phyloP scores from a whole-genome alignment of 2,113 vertebrate genomes.

The Donacobius atricapilla region DNA sequence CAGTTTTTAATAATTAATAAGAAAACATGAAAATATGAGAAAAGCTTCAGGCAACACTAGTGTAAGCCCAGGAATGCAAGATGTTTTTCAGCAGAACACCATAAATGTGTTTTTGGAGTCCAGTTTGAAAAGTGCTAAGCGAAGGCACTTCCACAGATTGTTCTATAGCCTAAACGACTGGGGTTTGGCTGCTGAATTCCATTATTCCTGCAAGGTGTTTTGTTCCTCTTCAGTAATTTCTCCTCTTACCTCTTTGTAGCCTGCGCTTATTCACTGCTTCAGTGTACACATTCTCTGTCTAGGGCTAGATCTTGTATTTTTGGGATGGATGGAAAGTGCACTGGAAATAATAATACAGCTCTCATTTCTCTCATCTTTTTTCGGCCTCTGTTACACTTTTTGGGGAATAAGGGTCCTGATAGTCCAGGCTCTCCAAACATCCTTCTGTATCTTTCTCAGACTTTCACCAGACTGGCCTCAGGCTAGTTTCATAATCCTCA shows the following conservation, averaged over 20 bases:
- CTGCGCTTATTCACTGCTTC: background rate
- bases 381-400: constrained; percentile 12
- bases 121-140: constrained; percentile 3
- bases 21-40: background rate
- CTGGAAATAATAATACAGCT: constrained; percentile 19
- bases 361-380: constrained; percentile 7
- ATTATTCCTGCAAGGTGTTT: constrained; percentile 23
- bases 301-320: background rate
- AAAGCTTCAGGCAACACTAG: background rate
- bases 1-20: constrained; percentile 12
- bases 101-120: constrained; percentile 4
- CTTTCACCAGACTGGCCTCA: constrained; percentile 44
- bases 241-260: background rate
- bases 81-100: constrained; percentile 22
- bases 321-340: background rate
- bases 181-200: background rate
- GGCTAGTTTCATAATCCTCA: constrained; percentile 62
- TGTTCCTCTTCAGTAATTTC: background rate
- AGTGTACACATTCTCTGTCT: background rate
- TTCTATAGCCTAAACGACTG: background rate
- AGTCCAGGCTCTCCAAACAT: constrained; percentile 19
- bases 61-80: constrained; percentile 18
- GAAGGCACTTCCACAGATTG: constrained; percentile 5
- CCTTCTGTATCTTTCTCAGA: constrained; percentile 33
- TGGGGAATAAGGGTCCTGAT: constrained; percentile 23